phyloP scores from a whole-genome alignment of 2,113 vertebrate species.

The Indicator maculatus region DNA sequence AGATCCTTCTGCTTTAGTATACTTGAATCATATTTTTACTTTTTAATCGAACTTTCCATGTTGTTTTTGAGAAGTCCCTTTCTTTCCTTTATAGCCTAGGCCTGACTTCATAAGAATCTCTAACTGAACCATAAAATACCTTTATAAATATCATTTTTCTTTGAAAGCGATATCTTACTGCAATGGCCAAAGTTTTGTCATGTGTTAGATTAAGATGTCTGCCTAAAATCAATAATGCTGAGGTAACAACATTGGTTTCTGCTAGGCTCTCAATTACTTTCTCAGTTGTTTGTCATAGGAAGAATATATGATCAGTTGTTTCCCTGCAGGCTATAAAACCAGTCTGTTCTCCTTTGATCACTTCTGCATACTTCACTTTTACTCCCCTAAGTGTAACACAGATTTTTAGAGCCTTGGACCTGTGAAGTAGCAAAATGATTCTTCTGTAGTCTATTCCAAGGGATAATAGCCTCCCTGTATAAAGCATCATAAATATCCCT shows the following conservation, averaged over 20 bases:
- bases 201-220: constrained; percentile 75
- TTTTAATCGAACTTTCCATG: constrained; percentile 1
- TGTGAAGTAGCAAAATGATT: constrained; percentile 56
- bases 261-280: constrained; percentile 71
- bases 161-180: constrained; percentile 67
- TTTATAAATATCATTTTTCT: constrained; percentile 69
- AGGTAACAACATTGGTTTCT: constrained; percentile 74
- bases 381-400: constrained; percentile 48
- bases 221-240: constrained; percentile 74
- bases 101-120: constrained; percentile 47
- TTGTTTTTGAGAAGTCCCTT: constrained; percentile 20
- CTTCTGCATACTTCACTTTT: constrained; percentile 73
- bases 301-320: constrained; percentile 73
- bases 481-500: constrained; percentile 63
- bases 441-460: constrained; percentile 47
- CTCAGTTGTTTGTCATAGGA: constrained; percentile 70
- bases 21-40: background rate
- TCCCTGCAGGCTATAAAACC: constrained; percentile 67
- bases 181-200: constrained; percentile 70
- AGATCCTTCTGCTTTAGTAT: background rate
- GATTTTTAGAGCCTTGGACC: constrained; percentile 53
- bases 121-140: constrained; percentile 64
- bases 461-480: constrained; percentile 36
- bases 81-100: constrained; percentile 1
- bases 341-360: constrained; percentile 68